Base-by-base conservation (phyloP, 1,140 invertebrate species). In the Probaryconus sp. region DNA sequence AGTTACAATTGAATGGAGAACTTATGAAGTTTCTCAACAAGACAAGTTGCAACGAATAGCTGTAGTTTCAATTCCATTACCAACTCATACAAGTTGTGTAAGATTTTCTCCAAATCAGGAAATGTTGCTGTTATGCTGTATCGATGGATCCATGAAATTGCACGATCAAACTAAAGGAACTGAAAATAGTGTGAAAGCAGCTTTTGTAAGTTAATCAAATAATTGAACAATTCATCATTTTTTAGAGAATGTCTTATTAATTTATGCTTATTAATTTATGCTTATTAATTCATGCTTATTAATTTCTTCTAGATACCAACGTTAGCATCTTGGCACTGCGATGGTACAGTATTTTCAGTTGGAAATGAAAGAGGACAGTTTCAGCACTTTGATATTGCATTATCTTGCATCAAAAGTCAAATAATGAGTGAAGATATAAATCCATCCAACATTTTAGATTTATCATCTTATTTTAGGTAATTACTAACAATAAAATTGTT, bases 131-230 rank as follows among this genome's bases (percentile, higher is more conserved):
- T 80, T 95, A 30, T 93, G 93, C 28, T 94, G 93, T 80, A 92
- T 93, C 53, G 93, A 95, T 89, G 92, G 92, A 7, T 91, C 93
- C 17, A 83, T 95, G 53, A 92, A 92, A n/a, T 82, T 94, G n/a
- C 90, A 93, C 56, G 91, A 93, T 87, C 86, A 91, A 45, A 88
- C 87, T 6, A 89, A 89, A 79, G 90, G 91, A 42, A 89, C 89
- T 1, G 93, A 91, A 3, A 90, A 89, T 68, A 89, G 89, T 35
- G 88, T 90, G 28, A 91, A 92, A 88, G 89, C 90, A 48, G 87
- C 89, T 50, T 90, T 94, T 88, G 92, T 92, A 87, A 88, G 89
- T 75, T 17, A 11, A 63, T 26, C 18, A 37, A 13, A 13, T 35
- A 35, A 11, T 35, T 10, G 2, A 2, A 35, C 10, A 11, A 35